phyloP scores from a whole-genome alignment of 2,113 vertebrate species.

The Mesoclemmys tuberculata region DNA sequence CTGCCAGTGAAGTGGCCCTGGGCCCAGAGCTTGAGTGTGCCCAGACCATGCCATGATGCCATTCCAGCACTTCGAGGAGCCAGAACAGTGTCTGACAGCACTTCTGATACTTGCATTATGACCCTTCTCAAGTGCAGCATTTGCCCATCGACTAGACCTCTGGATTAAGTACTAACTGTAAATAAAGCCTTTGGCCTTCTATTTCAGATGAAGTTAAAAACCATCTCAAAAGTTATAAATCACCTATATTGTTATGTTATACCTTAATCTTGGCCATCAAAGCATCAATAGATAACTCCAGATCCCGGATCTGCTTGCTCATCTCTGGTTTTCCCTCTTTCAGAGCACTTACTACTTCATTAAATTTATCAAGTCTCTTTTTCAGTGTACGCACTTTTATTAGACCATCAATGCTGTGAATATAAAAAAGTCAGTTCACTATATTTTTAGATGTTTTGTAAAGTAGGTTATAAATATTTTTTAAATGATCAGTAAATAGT shows the following conservation, averaged over 20 bases:
- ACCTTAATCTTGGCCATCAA: constrained; percentile 93
- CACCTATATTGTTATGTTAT: constrained; percentile 10
- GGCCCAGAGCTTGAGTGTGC: not conserved
- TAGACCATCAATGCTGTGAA: constrained; percentile 89
- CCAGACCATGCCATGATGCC: too few species aligned
- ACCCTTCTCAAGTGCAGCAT: not conserved
- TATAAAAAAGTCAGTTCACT: not conserved
- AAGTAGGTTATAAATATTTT: not conserved
- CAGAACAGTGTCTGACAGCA: not conserved
- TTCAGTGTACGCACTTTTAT: constrained; percentile 91
- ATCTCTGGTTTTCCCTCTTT: constrained; percentile 94
- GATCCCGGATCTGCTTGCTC: constrained; percentile 87
- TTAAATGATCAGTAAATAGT: not conserved
- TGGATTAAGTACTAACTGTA: not conserved
- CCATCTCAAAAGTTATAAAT: not conserved
- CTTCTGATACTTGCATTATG: not conserved
- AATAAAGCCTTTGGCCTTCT: not conserved
- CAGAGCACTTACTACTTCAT: constrained; percentile 89
- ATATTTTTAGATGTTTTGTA: not conserved
- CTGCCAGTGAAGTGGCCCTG: not conserved
- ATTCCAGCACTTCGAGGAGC: not conserved
- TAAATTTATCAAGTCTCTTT: constrained; percentile 88
- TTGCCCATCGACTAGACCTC: not conserved
- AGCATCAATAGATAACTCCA: constrained; percentile 88
- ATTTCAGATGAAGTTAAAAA: not conserved